phyloP scores from a whole-genome alignment of 2,113 vertebrate species.

The Pangasianodon hypophthalmus region DNA sequence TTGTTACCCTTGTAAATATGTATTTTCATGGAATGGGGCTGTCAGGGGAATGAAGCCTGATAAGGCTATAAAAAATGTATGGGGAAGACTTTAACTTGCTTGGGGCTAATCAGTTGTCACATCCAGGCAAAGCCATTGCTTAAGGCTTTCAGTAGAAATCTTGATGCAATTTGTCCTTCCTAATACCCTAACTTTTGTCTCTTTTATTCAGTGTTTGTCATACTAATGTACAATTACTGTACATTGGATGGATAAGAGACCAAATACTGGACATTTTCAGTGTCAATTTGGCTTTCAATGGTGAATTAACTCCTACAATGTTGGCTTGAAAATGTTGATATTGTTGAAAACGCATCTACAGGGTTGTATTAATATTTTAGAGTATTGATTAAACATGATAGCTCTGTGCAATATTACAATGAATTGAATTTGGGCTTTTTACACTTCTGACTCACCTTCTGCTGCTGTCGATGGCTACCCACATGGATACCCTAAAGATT shows the following conservation, averaged over 20 bases:
- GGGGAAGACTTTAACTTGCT: neutral
- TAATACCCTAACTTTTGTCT: neutral
- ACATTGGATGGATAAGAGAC: neutral
- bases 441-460: too few species aligned
- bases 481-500: too few species aligned
- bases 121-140: neutral
- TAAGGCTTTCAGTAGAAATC: constrained; percentile 15
- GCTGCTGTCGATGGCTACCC: too few species aligned
- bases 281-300: neutral
- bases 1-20: neutral
- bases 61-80: neutral
- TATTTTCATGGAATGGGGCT: neutral
- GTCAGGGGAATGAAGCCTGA: neutral
- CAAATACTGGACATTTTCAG: neutral
- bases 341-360: neutral
- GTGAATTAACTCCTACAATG: neutral
- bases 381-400: neutral
- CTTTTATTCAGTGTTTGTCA: neutral
- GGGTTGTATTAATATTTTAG: neutral
- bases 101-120: constrained; percentile 9
- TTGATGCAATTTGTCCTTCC: neutral
- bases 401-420: too few species aligned
- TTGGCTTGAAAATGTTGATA: neutral
- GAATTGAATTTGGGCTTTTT: too few species aligned
- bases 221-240: neutral